phyloP scores from a whole-genome alignment of 2,797 vertebrate genomes.

The Cirrhinus mrigala region DNA sequence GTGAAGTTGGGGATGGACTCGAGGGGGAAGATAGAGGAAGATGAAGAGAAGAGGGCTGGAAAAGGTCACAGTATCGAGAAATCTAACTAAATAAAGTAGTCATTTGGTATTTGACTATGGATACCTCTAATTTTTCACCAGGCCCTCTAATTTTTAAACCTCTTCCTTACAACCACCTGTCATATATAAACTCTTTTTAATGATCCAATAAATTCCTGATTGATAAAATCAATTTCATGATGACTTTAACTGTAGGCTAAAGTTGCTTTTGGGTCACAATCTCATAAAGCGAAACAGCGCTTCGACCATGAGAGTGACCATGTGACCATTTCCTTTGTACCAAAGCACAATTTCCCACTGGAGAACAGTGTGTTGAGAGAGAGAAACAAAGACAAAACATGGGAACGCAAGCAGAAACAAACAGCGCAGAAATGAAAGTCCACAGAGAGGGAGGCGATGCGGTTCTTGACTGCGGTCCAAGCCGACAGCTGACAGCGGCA shows the following conservation, averaged over 20 bases:
- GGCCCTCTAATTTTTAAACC: background rate
- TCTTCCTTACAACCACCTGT: background rate
- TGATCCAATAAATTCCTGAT: background rate
- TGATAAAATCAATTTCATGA: background rate
- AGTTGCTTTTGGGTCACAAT: background rate
- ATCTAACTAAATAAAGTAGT: background rate
- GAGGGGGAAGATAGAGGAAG: background rate
- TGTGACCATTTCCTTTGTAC: background rate
- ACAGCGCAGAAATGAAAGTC: slow-evolving; percentile 46
- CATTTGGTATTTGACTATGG: background rate
- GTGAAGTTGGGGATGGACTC: slow-evolving; percentile 41
- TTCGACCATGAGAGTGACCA: background rate
- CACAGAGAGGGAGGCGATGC: slow-evolving; percentile 70
- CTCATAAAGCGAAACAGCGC: background rate
- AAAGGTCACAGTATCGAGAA: slow-evolving; percentile 14
- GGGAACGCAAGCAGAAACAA: slow-evolving; percentile 47
- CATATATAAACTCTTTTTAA: background rate
- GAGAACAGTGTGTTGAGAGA: slow-evolving; percentile 35
- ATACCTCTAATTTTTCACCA: background rate
- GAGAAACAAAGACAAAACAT: slow-evolving; percentile 23
- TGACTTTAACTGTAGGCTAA: background rate
- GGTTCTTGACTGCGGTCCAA: slow-evolving; percentile 84
- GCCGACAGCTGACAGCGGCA: slow-evolving; percentile 82
- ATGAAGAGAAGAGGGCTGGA: background rate
- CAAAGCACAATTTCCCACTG: background rate